Percentiles rank a stretch among this genome's conserved stretches.
Conservation (phyloP, 1,140 invertebrate species). For the Diabrotica undecimpunctata region DNA sequence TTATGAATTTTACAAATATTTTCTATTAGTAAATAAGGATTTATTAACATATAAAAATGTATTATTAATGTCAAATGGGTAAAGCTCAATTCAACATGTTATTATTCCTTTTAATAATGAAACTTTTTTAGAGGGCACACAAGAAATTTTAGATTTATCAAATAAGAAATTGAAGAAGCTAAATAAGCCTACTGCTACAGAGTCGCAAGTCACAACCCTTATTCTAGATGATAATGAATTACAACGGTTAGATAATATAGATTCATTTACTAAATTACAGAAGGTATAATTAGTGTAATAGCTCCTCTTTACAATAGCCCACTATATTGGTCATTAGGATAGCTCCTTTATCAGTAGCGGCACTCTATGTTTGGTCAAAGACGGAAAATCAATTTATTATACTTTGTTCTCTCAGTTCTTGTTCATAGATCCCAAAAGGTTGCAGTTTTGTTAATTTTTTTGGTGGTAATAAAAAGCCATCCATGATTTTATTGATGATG, state of each 20-base stretch:
- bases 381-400: background rate
- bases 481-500: no score
- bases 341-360: no score
- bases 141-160: slow-evolving; percentile 58
- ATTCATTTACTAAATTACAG: slow-evolving; percentile 73
- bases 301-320: background rate
- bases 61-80: slow-evolving; percentile 16
- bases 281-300: slow-evolving; percentile 58
- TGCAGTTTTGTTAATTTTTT: background rate
- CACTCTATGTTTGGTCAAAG: no score
- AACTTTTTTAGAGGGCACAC: slow-evolving; percentile 29
- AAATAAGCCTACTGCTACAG: slow-evolving; percentile 61
- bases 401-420: background rate
- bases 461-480: no score
- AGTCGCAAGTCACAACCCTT: slow-evolving; percentile 65
- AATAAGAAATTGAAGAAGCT: slow-evolving; percentile 70
- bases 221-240: slow-evolving; percentile 85
- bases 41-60: no score
- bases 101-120: background rate
- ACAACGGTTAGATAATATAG: slow-evolving; percentile 81
- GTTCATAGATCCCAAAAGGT: background rate
- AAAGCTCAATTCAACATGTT: background rate
- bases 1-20: no score
- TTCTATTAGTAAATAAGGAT: no score
- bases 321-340: no score